Percentiles rank a stretch among this genome's conserved stretches.
phyloP scores from a whole-genome alignment of 2,888 invertebrate genomes.

The Phaedon cochleariae region DNA sequence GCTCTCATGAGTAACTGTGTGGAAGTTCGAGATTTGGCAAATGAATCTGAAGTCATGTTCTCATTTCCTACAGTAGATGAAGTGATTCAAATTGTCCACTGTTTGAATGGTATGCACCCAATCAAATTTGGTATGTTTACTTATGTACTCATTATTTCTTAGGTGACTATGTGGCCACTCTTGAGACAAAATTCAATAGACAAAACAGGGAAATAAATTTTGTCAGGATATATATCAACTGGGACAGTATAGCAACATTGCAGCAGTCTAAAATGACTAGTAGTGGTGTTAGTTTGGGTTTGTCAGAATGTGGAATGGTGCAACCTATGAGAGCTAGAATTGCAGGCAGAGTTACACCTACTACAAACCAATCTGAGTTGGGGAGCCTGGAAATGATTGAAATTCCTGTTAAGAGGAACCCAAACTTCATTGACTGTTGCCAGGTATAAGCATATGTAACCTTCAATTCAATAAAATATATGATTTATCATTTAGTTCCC shows the following conservation, averaged over 20 bases:
- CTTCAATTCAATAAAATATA: no score
- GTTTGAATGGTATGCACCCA: constrained; percentile 66
- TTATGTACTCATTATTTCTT: constrained; percentile 22
- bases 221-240: constrained; percentile 79
- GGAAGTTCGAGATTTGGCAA: constrained; percentile 67
- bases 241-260: constrained; percentile 68
- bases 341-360: constrained; percentile 78
- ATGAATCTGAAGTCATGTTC: constrained; percentile 63
- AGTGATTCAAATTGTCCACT: constrained; percentile 73
- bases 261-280: constrained; percentile 63
- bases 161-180: constrained; percentile 73
- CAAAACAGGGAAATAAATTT: constrained; percentile 64
- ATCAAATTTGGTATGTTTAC: not conserved
- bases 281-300: constrained; percentile 58
- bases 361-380: constrained; percentile 69
- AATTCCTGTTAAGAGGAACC: constrained; percentile 70
- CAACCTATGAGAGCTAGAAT: constrained; percentile 74
- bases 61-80: constrained; percentile 78
- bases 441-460: constrained; percentile 63
- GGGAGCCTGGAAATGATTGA: constrained; percentile 77
- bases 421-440: constrained; percentile 71
- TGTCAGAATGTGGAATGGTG: constrained; percentile 61
- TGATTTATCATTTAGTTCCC: no score
- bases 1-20: constrained; percentile 70
- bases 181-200: constrained; percentile 68